phyloP scores from a whole-genome alignment of 1,140 invertebrate genomes.

The Matsumurasca onukii region DNA sequence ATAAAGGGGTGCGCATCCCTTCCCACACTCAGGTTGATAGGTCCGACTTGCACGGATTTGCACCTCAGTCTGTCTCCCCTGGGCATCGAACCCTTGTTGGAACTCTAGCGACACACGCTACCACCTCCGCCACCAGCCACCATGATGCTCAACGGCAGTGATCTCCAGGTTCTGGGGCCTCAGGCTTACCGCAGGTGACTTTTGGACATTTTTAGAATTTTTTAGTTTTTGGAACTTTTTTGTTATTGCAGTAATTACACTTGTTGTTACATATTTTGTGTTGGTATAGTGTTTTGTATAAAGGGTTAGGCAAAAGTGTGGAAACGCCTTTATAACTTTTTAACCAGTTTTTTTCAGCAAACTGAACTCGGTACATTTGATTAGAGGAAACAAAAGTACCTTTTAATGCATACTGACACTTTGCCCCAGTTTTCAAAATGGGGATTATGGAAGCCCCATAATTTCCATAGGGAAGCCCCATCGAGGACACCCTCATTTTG shows the following conservation, averaged over 20 bases:
- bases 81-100: neutral
- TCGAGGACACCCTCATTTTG: too few species aligned
- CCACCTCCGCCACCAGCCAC: too few species aligned
- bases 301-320: neutral
- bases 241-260: neutral
- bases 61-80: constrained; percentile 11
- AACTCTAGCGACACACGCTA: neutral
- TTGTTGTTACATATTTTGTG: neutral
- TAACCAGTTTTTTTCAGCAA: neutral
- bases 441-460: too few species aligned
- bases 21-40: neutral
- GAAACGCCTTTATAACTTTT: neutral
- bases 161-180: neutral
- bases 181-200: constrained; percentile 8
- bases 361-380: neutral
- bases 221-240: neutral
- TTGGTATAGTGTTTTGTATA: neutral
- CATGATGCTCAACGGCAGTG: constrained; percentile 1
- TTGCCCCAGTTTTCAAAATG: too few species aligned
- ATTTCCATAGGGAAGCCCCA: too few species aligned
- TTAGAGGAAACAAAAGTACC: too few species aligned
- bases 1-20: neutral
- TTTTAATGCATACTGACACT: too few species aligned
- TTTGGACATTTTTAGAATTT: neutral
- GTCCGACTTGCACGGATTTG: constrained; percentile 14